Evolutionary conservation across 2,113 vertebrate species (phyloP).

Genomic region (Ictalurus punctatus): DNA sequence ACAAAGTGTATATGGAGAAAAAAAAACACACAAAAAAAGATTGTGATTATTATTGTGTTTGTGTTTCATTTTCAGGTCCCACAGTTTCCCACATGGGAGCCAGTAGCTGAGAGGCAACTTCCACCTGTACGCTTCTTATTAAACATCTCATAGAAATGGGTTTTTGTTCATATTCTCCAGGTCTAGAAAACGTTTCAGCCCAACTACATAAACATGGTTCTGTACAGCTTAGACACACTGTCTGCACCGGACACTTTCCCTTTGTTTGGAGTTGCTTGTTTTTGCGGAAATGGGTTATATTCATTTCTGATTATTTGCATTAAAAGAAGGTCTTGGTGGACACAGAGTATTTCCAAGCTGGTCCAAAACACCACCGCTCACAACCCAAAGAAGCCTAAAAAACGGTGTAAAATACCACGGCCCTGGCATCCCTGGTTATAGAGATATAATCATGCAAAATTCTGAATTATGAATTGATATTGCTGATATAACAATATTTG

Average conservation of each 20-base stretch:
- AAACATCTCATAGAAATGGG: neutral
- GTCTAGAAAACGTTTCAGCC: neutral
- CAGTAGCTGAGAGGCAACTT: slow-evolving; percentile 63
- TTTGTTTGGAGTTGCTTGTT: neutral
- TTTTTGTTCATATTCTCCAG: neutral
- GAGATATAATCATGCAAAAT: neutral
- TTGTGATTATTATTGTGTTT: neutral
- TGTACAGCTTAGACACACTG: neutral
- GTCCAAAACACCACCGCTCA: neutral
- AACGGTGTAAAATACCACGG: neutral
- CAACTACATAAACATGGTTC: neutral
- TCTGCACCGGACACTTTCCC: neutral
- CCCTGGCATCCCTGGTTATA: neutral
- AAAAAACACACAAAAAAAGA: no score
- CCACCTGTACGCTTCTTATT: slow-evolving; percentile 61
- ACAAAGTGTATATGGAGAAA: neutral
- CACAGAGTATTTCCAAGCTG: neutral
- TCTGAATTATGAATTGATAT: neutral
- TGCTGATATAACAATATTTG: neutral
- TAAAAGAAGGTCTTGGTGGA: neutral
- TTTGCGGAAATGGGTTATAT: neutral
- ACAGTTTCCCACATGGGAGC: slow-evolving; percentile 68
- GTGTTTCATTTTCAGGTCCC: slow-evolving; percentile 64
- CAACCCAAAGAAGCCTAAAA: neutral
- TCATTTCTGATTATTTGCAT: neutral